Evolutionary conservation across 1,140 invertebrate genomes (phyloP), one percentile per base, ranked within the genome.

Genomic region (Branchinecta lynchi): DNA sequence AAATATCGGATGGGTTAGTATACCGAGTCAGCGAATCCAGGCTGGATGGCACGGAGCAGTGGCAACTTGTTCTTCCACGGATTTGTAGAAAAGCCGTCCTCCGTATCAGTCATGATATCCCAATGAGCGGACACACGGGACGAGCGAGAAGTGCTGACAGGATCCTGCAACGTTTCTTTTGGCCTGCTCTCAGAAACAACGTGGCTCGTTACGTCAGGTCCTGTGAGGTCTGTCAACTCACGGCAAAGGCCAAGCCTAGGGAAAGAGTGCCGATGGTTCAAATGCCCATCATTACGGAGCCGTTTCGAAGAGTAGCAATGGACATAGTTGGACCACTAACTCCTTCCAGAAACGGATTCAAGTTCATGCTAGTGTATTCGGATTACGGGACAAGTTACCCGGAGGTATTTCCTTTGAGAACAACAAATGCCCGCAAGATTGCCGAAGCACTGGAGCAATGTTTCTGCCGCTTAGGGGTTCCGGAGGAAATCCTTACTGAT

Each of bases 371-470:
- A n/a, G 75, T 78, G 9, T 67, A 76, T 17, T 66, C 69, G 21
- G 76, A 77, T 72, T 73, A 75, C 67, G 73, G 76, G 60, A 76
- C 76, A 43, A 75, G 75, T 70, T 78, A 74, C 72, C 69, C 73
- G 8, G 74, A 73, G 66, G 72, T 65, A 60, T 71, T 72, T 67
- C 65, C 73, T 3, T 71, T 77, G 17, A 66, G 71, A 8, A 72
- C 78, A 67, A 71, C 75, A 65, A 72, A 74, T 67, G 75, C 77
- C 3, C 44, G 66, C 8, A 76, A 73, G 2, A 71, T 77, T 15
- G 75, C 75, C 8, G 66, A 73, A 45, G 71, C 72, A 9, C 67
- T 77, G 20, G 46, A 77, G 0, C 68, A 72, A 12, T 68, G 73
- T 12, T 66, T 77, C n/a, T 69, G 77, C 70, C 72, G 74, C 45